These are phyloP conservation scores for Neotoma lepida DNA, from an alignment of 2,113 vertebrate genomes.

Conservation along the genomic window DNA sequence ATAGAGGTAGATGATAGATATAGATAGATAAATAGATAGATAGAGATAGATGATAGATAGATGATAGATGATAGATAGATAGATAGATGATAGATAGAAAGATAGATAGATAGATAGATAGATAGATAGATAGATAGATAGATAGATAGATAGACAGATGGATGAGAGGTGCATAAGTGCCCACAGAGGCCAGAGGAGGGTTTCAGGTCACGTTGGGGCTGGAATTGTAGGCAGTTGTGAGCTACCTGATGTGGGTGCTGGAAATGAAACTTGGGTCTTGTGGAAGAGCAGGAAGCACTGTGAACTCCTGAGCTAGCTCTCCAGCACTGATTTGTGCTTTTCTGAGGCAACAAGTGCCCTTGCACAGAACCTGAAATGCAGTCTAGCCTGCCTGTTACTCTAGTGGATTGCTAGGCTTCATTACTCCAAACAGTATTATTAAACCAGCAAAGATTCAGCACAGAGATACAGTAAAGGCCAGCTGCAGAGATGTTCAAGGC, in stretches of 20 bases:
- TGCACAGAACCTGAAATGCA: neutral
- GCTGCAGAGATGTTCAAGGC: neutral
- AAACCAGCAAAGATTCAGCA: neutral
- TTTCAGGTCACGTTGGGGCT: neutral
- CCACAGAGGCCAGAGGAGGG: neutral
- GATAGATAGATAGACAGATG: too few species aligned
- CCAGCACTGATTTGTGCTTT: neutral
- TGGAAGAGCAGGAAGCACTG: neutral
- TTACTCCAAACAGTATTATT: neutral
- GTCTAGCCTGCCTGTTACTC: neutral
- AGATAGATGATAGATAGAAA: too few species aligned
- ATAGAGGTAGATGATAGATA: too few species aligned
- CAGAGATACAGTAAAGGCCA: neutral
- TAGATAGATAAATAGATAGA: too few species aligned
- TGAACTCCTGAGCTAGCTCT: neutral
- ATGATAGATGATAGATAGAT: too few species aligned
- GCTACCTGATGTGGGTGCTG: neutral
- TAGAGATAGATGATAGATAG: too few species aligned
- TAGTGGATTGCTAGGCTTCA: neutral
- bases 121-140: too few species aligned
- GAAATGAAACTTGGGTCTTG: neutral
- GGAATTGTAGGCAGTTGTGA: neutral
- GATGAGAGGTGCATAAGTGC: neutral
- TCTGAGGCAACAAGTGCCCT: neutral
- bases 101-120: too few species aligned